A percentile compares a stretch with the other conserved stretches of the same genome.
These are phyloP conservation scores for Picus viridis DNA, from an alignment of 2,797 vertebrate genomes.

Conservation along the genomic window DNA sequence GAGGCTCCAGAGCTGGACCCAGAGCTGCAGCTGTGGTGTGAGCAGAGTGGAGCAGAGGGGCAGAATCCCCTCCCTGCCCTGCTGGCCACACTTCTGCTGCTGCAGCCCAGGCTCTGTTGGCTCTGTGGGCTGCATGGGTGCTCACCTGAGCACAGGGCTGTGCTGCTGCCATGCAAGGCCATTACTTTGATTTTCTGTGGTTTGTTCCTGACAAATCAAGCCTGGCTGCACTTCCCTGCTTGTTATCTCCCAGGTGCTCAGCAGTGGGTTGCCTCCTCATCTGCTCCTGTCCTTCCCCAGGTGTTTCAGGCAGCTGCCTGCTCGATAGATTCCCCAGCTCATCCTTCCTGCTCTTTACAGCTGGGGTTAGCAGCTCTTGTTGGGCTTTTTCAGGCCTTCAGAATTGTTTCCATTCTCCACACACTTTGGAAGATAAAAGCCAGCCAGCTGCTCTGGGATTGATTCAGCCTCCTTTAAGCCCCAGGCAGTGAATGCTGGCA, in stretches of 20 bases:
- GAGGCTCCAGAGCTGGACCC: no score
- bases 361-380: not conserved
- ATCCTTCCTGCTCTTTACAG: not conserved
- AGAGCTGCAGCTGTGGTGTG: no score
- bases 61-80: no score
- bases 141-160: not conserved
- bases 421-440: constrained; percentile 1
- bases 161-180: not conserved
- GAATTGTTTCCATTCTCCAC: not conserved
- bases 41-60: no score
- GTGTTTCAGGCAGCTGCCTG: not conserved
- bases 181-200: constrained; percentile 45
- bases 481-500: not conserved
- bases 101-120: no score
- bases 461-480: not conserved
- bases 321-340: not conserved
- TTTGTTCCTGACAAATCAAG: constrained; percentile 55
- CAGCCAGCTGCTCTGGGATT: not conserved
- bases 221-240: constrained; percentile 47
- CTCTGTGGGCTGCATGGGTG: no score
- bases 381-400: not conserved
- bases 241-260: constrained; percentile 37
- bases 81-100: no score
- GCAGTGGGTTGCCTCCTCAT: not conserved
- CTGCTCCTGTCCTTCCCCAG: not conserved